Evolutionary conservation across 1,140 invertebrate genomes (phyloP).

Genomic region (Drosophila tristis): DNA sequence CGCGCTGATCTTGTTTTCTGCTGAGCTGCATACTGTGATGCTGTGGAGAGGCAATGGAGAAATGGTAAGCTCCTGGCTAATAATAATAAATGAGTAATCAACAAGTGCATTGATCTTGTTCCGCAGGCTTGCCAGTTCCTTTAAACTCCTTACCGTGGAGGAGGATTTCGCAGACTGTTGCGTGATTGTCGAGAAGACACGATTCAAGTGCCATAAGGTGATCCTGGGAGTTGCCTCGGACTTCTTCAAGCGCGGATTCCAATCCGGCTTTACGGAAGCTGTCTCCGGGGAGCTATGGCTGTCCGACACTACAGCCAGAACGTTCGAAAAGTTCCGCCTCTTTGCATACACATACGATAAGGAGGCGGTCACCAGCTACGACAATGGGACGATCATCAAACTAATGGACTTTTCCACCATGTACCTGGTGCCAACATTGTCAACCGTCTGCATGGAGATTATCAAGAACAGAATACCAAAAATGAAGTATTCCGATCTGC

Average conservation of each 20-base stretch:
- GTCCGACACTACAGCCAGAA: not conserved
- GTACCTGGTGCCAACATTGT: slow-evolving; percentile 6
- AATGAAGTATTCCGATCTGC: not conserved
- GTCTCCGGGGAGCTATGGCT: not conserved
- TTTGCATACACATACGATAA: slow-evolving; percentile 17
- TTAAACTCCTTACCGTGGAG: slow-evolving; percentile 1
- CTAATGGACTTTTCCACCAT: slow-evolving; percentile 12
- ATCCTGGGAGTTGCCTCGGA: slow-evolving; percentile 17
- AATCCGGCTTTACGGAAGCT: slow-evolving; percentile 12
- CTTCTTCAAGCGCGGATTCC: slow-evolving; percentile 27
- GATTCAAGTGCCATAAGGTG: slow-evolving; percentile 39
- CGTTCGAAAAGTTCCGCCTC: slow-evolving; percentile 22
- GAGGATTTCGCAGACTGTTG: slow-evolving; percentile 24
- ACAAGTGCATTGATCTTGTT: too few species aligned
- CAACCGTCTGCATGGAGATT: not conserved
- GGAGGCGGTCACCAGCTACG: not conserved
- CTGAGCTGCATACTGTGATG: too few species aligned
- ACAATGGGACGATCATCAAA: not conserved
- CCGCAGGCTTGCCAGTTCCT: slow-evolving; percentile 10
- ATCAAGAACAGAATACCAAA: not conserved
- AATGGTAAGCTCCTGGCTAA: too few species aligned
- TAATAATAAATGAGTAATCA: too few species aligned
- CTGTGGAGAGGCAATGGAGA: too few species aligned
- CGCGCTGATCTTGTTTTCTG: too few species aligned
- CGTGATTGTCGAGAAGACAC: slow-evolving; percentile 5